Evolutionary conservation across 2,888 invertebrate genomes (phyloP).

Genomic region (Leucoma salicis): DNA sequence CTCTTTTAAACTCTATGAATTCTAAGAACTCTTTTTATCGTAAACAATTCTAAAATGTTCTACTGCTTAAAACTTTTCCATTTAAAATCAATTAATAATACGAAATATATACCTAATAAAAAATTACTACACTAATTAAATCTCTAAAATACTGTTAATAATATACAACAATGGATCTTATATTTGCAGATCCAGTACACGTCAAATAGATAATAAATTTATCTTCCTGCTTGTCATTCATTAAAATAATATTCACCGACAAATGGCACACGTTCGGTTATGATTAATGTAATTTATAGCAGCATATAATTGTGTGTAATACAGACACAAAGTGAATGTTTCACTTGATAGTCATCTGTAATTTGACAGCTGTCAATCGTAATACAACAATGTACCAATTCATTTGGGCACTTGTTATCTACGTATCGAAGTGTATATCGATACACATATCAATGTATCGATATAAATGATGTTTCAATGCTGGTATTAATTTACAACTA

Average conservation of each 20-base stretch:
- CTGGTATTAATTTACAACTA: slow-evolving; percentile 7
- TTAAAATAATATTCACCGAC: slow-evolving; percentile 17
- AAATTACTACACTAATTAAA: no score
- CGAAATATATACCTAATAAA: no score
- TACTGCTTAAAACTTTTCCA: no score
- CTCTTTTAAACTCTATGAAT: no score
- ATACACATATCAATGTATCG: no score
- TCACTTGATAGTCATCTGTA: slow-evolving; percentile 36
- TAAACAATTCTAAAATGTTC: no score
- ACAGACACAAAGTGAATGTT: slow-evolving; percentile 31
- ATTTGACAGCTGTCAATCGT: slow-evolving; percentile 45
- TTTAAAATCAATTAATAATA: no score
- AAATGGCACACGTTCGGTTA: slow-evolving; percentile 28
- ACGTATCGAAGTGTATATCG: slow-evolving; percentile 14
- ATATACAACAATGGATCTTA: no score
- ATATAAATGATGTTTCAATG: slow-evolving; percentile 12
- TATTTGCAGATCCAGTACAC: no score
- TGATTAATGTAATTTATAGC: slow-evolving; percentile 32
- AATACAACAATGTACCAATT: slow-evolving; percentile 37
- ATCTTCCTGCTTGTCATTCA: slow-evolving; percentile 10
- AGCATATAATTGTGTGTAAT: slow-evolving; percentile 11
- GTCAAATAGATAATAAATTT: slow-evolving; percentile 7
- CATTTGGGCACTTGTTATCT: slow-evolving; percentile 33
- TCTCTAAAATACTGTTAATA: no score
- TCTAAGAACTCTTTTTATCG: no score